Conservation (phyloP, 2,797 vertebrate genomes). For the Furcifer pardalis region DNA sequence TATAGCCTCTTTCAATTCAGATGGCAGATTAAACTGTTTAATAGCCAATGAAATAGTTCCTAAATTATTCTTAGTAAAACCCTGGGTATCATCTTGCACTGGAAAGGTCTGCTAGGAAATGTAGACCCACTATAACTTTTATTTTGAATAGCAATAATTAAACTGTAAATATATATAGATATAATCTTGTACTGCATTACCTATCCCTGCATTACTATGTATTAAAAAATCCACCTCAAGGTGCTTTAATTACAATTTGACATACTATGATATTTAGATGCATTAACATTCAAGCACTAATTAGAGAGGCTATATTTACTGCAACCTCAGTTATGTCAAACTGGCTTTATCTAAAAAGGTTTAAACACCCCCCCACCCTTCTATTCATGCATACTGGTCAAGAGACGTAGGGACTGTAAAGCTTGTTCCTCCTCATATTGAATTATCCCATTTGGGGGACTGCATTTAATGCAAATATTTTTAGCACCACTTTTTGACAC, state of each 20-base stretch:
- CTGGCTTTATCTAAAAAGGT: conserved; percentile 52
- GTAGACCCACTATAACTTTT: neutral
- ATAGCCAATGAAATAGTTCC: neutral
- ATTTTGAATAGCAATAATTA: neutral
- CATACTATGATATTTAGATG: conserved; percentile 36
- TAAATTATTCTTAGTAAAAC: conserved; percentile 34
- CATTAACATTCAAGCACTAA: conserved; percentile 48
- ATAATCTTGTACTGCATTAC: neutral
- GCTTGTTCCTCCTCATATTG: too few species aligned
- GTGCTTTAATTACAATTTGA: neutral
- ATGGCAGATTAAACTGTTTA: neutral
- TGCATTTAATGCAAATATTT: neutral
- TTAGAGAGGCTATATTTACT: conserved; percentile 33
- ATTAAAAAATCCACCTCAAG: too few species aligned
- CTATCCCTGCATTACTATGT: neutral
- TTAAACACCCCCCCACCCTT: conserved; percentile 50
- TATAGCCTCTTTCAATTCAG: neutral
- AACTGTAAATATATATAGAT: neutral
- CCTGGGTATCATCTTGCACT: conserved; percentile 46
- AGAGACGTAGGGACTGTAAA: neutral
- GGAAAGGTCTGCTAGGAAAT: conserved; percentile 43
- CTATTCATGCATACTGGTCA: conserved; percentile 35
- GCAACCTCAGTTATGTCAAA: conserved; percentile 51
- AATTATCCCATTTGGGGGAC: neutral
- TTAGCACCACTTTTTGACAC: neutral